Evolutionary conservation across 2,888 invertebrate genomes (phyloP).

Genomic region (Mycogona germanica): DNA sequence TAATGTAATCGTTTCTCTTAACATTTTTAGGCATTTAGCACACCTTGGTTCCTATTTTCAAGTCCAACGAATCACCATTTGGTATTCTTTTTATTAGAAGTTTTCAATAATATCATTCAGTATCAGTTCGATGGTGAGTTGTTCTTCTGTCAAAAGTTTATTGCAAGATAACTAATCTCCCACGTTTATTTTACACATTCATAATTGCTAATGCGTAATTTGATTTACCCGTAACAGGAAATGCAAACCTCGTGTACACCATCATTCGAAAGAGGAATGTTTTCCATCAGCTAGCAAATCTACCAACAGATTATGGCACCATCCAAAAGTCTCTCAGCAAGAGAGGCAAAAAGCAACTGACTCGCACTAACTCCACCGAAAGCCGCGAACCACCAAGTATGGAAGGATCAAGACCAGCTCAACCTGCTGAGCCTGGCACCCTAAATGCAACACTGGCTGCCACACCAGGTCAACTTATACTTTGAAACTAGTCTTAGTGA

Average conservation of each 20-base stretch:
- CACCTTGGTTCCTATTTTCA: slow-evolving; percentile 97
- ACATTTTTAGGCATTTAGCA: slow-evolving; percentile 66
- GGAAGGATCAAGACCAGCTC: slow-evolving; percentile 71
- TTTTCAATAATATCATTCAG: slow-evolving; percentile 99
- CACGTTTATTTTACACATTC: not conserved
- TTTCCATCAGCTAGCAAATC: slow-evolving; percentile 93
- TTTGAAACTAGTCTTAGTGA: not conserved
- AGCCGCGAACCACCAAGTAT: slow-evolving; percentile 37
- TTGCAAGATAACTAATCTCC: not conserved
- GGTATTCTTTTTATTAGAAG: slow-evolving; percentile 95
- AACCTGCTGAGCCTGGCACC: slow-evolving; percentile 82
- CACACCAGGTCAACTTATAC: slow-evolving; percentile 56
- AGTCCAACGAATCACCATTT: slow-evolving; percentile 94
- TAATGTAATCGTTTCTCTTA: too few species aligned
- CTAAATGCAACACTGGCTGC: slow-evolving; percentile 80
- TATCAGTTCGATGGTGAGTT: slow-evolving; percentile 88
- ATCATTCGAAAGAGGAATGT: slow-evolving; percentile 97
- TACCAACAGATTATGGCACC: slow-evolving; percentile 83
- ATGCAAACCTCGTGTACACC: slow-evolving; percentile 96
- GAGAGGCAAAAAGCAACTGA: slow-evolving; percentile 25
- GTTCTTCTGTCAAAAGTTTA: slow-evolving; percentile 2
- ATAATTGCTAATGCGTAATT: not conserved
- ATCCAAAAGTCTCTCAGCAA: slow-evolving; percentile 57
- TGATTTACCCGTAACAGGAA: slow-evolving; percentile 45
- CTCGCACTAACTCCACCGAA: slow-evolving; percentile 22